Conservation (phyloP, 2,797 vertebrate species). For the Phataginus tricuspis region DNA sequence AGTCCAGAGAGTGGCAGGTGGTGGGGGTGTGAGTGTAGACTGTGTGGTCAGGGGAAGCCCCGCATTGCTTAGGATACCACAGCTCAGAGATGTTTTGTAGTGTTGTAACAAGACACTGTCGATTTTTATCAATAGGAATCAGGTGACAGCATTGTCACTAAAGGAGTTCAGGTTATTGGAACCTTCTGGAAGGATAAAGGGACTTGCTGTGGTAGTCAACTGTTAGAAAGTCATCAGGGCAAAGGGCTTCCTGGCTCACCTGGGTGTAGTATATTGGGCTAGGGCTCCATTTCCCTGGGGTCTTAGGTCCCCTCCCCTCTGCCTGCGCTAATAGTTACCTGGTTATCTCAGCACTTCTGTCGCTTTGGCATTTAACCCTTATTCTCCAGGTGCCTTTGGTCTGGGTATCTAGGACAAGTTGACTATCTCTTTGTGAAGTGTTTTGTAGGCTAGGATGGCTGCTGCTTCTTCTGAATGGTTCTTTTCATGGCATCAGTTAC, state of each 20-base stretch:
- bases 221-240: background rate
- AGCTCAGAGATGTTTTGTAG: background rate
- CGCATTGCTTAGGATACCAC: background rate
- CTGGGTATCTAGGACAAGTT: background rate
- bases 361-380: background rate
- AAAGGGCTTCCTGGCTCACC: background rate
- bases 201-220: background rate
- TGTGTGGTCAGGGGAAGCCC: background rate
- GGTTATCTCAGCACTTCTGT: background rate
- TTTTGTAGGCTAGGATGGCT: background rate
- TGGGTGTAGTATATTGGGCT: too few relatives aligned
- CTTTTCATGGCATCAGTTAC: background rate
- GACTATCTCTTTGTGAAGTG: background rate
- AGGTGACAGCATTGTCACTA: background rate
- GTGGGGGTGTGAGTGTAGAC: background rate
- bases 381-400: background rate
- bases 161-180: background rate
- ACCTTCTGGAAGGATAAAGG: background rate
- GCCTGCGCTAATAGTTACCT: too few relatives aligned
- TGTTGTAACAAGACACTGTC: background rate
- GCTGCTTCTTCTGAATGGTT: background rate
- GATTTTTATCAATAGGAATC: background rate
- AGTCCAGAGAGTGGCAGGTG: background rate
- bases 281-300: background rate
- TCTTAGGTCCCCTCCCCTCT: fast-evolving